These are phyloP conservation scores for Halichoerus grypus DNA, from an alignment of 2,113 vertebrate species.

Conservation along the genomic window DNA sequence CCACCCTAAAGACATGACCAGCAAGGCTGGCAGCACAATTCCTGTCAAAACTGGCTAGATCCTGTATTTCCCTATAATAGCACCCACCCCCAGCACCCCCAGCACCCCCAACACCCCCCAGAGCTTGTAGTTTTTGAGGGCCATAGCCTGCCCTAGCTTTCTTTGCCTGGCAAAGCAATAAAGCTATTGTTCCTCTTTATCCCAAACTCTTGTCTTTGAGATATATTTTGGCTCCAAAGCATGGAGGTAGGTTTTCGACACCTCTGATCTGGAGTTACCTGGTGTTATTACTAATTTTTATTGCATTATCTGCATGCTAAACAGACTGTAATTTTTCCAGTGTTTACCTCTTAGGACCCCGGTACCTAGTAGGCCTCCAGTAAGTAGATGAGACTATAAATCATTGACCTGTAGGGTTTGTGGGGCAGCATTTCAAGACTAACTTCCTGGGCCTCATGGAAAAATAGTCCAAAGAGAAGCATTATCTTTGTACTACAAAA, in stretches of 20 bases:
- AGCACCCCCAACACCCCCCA: too few relatives aligned
- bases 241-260: background rate
- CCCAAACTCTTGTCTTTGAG: background rate
- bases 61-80: background rate
- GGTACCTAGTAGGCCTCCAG: background rate
- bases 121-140: background rate
- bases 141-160: background rate
- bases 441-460: background rate
- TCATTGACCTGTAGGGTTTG: background rate
- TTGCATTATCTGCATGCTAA: background rate
- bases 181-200: background rate
- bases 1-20: background rate
- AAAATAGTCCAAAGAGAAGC: background rate
- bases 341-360: background rate
- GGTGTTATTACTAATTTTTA: conserved; percentile 29
- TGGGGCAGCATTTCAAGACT: background rate
- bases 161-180: too few relatives aligned
- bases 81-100: too few relatives aligned
- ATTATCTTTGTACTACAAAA: background rate
- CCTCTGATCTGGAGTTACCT: background rate
- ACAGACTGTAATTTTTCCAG: conserved; percentile 1
- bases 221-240: background rate
- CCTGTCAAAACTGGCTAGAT: background rate
- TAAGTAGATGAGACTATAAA: conserved; percentile 4
- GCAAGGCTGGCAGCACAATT: too few relatives aligned